A percentile compares a stretch with the other conserved stretches of the same genome.
phyloP scores from a whole-genome alignment of 2,113 vertebrate species.

The Dascyllus trimaculatus region DNA sequence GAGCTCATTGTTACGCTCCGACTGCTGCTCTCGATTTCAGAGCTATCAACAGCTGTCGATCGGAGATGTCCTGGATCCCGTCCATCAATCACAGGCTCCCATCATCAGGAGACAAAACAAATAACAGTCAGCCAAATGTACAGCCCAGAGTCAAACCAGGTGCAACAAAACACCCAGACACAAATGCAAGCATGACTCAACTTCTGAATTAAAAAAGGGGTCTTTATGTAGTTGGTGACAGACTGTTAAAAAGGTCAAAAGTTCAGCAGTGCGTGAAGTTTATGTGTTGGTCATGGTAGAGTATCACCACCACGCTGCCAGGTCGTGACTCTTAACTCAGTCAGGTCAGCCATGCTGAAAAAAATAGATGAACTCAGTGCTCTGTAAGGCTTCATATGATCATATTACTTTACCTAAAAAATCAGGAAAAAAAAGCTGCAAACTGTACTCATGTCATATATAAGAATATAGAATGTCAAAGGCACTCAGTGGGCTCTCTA shows the following conservation, averaged over 20 bases:
- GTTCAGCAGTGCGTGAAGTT: conserved; percentile 54
- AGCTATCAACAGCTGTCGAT: conserved; percentile 90
- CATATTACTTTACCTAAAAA: no score
- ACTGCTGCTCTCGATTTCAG: conserved; percentile 85
- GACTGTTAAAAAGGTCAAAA: conserved; percentile 52
- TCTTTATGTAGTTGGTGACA: conserved; percentile 20
- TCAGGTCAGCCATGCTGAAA: conserved; percentile 42
- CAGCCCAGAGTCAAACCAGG: conserved; percentile 73
- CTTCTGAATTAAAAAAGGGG: conserved; percentile 25
- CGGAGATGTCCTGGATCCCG: conserved; percentile 86
- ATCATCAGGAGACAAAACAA: conserved; percentile 85
- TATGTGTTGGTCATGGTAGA: conserved; percentile 8
- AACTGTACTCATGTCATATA: no score
- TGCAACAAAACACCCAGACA: conserved; percentile 50
- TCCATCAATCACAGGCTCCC: conserved; percentile 85
- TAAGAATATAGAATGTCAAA: no score
- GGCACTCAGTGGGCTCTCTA: no score
- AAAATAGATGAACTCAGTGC: conserved; percentile 22
- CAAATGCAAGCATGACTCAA: conserved; percentile 48
- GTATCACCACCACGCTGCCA: conserved; percentile 19
- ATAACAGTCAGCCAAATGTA: conserved; percentile 78
- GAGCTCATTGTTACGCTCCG: conserved; percentile 88
- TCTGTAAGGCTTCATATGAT: conserved; percentile 21
- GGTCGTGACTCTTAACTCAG: conserved; percentile 11
- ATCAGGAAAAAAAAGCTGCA: no score